Evolutionary conservation across 2,888 invertebrate genomes (phyloP).

Genomic region (Galeopsomyia nigrocyanea): DNA sequence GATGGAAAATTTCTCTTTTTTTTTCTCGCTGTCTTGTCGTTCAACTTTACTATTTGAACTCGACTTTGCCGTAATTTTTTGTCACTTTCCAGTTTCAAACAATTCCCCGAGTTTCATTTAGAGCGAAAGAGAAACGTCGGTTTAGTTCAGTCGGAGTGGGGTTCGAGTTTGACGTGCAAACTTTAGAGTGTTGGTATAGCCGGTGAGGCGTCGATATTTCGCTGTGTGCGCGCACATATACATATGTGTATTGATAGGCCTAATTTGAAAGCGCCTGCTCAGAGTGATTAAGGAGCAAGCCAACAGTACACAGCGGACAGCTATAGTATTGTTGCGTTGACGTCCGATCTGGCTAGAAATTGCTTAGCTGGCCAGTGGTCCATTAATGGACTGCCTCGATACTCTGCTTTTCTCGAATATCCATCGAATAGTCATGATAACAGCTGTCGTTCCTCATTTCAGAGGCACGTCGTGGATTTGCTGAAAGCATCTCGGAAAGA

Average conservation of each 20-base stretch:
- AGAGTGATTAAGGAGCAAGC: slow-evolving; percentile 27
- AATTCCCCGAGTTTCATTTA: too few relatives aligned
- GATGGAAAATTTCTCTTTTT: slow-evolving; percentile 44
- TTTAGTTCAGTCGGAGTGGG: too few relatives aligned
- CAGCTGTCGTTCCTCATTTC: too few relatives aligned
- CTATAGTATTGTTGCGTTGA: neutral
- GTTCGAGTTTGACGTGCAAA: too few relatives aligned
- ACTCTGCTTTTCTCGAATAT: too few relatives aligned
- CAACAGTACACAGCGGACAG: neutral
- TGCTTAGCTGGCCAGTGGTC: neutral
- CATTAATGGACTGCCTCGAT: too few relatives aligned
- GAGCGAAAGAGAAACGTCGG: too few relatives aligned
- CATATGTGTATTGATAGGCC: neutral
- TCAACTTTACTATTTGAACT: too few relatives aligned
- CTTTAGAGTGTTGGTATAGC: neutral
- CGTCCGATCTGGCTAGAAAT: slow-evolving; percentile 7
- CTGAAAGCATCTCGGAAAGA: too few relatives aligned
- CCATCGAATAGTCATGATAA: too few relatives aligned
- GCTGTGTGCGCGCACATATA: neutral
- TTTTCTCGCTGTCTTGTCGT: neutral
- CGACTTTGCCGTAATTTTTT: too few relatives aligned
- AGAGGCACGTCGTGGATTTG: too few relatives aligned
- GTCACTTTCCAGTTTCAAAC: neutral
- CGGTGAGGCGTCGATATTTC: slow-evolving; percentile 5
- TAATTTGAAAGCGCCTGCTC: slow-evolving; percentile 28